Evolutionary conservation across 2,113 vertebrate species (phyloP).

Genomic region (Eubucco bourcierii): DNA sequence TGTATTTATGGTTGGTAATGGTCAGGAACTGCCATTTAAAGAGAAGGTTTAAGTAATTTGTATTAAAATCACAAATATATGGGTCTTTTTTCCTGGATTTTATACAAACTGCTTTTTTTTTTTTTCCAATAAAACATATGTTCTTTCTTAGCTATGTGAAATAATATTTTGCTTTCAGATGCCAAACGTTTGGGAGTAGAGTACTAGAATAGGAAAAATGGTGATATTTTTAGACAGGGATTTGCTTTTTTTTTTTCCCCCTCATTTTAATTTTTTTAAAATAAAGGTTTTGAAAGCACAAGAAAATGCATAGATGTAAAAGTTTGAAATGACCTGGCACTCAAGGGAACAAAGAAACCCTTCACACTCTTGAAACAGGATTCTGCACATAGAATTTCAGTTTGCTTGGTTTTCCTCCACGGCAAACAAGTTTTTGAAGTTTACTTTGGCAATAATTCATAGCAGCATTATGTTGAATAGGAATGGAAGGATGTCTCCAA

Average conservation of each 20-base stretch:
- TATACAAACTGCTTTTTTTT: not conserved
- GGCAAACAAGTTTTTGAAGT: conserved; percentile 25
- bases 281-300: not conserved
- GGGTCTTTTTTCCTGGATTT: not conserved
- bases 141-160: not conserved
- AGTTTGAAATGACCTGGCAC: conserved; percentile 11
- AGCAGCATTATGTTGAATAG: conserved; percentile 5
- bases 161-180: not conserved
- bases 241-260: not conserved
- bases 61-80: not conserved
- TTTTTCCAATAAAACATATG: not conserved
- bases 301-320: not conserved
- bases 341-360: not conserved
- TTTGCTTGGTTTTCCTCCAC: not conserved
- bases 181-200: not conserved
- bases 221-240: not conserved
- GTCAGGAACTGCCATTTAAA: conserved; percentile 13
- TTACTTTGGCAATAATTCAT: conserved; percentile 30
- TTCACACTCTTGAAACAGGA: not conserved
- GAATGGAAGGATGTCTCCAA: not conserved
- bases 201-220: not conserved
- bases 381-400: not conserved
- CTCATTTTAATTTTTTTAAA: not conserved
- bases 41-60: not conserved
- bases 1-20: not conserved